Evolutionary conservation across 2,888 invertebrate genomes (phyloP).

Genomic region (Drosophila longiperda): DNA sequence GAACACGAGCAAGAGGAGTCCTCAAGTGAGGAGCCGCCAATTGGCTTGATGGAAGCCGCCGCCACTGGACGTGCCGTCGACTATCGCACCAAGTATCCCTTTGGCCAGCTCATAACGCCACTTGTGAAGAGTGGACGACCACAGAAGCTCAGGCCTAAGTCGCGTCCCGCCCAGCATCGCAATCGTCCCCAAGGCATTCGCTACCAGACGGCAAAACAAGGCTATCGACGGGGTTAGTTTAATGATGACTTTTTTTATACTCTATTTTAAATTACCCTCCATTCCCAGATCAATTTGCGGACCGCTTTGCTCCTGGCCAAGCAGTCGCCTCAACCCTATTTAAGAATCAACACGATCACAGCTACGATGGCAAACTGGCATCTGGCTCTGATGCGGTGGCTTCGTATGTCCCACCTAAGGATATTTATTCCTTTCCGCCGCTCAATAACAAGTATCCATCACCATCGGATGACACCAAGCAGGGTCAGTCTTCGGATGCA

Average conservation of each 20-base stretch:
- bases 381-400: conserved; percentile 72
- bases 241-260: conserved; percentile 33
- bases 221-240: conserved; percentile 68
- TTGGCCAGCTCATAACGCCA: conserved; percentile 82
- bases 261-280: not conserved
- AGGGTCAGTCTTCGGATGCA: conserved; percentile 68
- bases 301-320: conserved; percentile 84
- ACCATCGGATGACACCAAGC: conserved; percentile 74
- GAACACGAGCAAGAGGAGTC: not conserved
- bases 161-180: conserved; percentile 40
- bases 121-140: conserved; percentile 66
- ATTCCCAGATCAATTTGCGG: conserved; percentile 71
- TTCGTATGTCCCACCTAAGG: conserved; percentile 74
- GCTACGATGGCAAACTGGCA: conserved; percentile 50
- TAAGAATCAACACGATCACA: conserved; percentile 59
- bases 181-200: conserved; percentile 46
- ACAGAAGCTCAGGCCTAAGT: conserved; percentile 30
- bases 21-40: conserved; percentile 26
- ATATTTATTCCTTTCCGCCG: conserved; percentile 84
- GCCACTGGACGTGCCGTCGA: conserved; percentile 83
- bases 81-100: conserved; percentile 81
- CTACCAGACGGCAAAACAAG: conserved; percentile 26
- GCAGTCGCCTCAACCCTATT: conserved; percentile 77
- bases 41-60: conserved; percentile 42
- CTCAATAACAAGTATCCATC: conserved; percentile 81